Base-by-base conservation (phyloP, 1,140 invertebrate genomes). In the Eupristina koningsbergeri region DNA sequence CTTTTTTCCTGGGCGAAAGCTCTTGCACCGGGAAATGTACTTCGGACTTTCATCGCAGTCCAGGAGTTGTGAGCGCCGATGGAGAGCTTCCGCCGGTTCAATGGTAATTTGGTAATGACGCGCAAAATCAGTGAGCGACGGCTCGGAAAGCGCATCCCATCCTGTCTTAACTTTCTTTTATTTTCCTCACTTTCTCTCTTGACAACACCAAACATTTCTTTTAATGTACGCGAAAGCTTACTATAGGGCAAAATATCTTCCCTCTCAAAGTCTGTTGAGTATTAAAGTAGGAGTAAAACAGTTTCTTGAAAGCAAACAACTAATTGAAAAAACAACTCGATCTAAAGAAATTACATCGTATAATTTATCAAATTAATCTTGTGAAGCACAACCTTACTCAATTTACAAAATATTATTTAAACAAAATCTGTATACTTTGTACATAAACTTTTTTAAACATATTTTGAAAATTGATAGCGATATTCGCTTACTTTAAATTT, bases 81-180 rank as follows among this genome's bases (percentile, higher is more conserved):
- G 22, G 19, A 31, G 7, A 41, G 39, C 36, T 41, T 71, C 5
- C 29, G 64, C 15, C 39, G 64, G 34, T 2, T 36, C 15, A 39
- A 39, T 39, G 64, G 34, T 69, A 69, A 69, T 69, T 69, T 39
- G 34, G 64, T 69, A 69, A 69, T 69, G 64, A 69, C 19, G 31
- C 64, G 64, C 34, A 9, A 69, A 69, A 69, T 69, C 34, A 22
- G 64, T 39, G 47, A 53, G 73, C 41, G 9, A 61, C 22, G 47
- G 26, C 5, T 75, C n/a, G 26, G 73, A 6, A 50, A 53, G 45
- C 31, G n/a, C 36, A 41, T 41, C n/a, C 15, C 36, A 11, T 41
- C 39, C 2, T n/a, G 22, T 41, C 13, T 26, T 41, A 31, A 6
- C 9, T 9, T 41, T 3, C 39, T n/a, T n/a, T 9, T 41, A 34